These are phyloP conservation scores for Gari tellinella DNA, from an alignment of 2,888 invertebrate species.

Conservation along the genomic window DNA sequence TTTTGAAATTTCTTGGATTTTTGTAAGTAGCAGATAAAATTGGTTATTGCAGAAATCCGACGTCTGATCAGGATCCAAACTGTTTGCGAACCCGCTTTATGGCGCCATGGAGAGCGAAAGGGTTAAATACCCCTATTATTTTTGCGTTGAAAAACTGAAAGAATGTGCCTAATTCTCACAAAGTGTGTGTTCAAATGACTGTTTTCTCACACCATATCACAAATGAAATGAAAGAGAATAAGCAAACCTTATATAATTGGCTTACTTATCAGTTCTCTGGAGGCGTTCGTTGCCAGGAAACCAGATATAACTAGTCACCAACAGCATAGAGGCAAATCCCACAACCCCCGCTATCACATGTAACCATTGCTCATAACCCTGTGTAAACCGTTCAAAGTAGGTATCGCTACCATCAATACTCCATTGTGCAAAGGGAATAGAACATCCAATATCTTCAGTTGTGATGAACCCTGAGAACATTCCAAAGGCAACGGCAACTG, in stretches of 20 bases:
- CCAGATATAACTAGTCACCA: conserved; percentile 75
- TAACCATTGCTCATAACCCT: conserved; percentile 53
- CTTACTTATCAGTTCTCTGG: conserved; percentile 72
- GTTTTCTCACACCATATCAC: no score
- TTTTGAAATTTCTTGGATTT: no score
- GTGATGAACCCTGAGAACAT: conserved; percentile 56
- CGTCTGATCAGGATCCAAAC: no score
- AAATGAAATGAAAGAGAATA: no score
- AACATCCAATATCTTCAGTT: conserved; percentile 86
- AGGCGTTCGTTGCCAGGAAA: conserved; percentile 69
- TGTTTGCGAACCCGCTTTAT: no score
- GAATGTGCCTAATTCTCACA: no score
- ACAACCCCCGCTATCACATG: conserved; percentile 57
- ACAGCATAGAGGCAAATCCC: conserved; percentile 65
- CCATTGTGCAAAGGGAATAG: conserved; percentile 92
- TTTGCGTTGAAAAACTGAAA: no score
- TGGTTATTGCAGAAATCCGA: no score
- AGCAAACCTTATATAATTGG: neutral
- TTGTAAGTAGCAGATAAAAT: no score
- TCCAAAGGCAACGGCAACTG: conserved; percentile 64
- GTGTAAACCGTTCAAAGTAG: neutral
- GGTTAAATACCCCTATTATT: no score
- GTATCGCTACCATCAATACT: conserved; percentile 87
- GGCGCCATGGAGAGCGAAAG: no score
- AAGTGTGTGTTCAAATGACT: no score